phyloP scores from a whole-genome alignment of 2,797 vertebrate genomes.

The Esox lucius region DNA sequence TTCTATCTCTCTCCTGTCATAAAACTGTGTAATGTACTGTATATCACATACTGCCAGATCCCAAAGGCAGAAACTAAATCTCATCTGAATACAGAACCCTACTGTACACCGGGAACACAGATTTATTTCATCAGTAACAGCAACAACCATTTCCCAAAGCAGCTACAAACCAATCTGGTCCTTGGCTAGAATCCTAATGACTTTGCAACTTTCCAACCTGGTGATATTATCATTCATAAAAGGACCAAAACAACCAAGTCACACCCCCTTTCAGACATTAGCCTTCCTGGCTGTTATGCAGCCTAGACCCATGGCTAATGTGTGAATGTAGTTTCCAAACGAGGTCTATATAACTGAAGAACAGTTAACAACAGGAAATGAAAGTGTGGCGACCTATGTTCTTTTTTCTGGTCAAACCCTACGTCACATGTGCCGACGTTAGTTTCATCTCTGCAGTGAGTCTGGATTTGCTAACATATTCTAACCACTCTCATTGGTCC shows the following conservation, averaged over 20 bases:
- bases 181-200: background rate
- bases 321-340: constrained; percentile 73
- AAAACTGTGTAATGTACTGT: background rate
- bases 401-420: no score
- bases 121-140: background rate
- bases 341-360: constrained; percentile 57
- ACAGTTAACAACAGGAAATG: constrained; percentile 63
- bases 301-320: constrained; percentile 69
- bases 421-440: no score
- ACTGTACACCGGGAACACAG: background rate
- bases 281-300: constrained; percentile 47
- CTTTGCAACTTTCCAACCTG: background rate
- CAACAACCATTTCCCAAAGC: background rate
- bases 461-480: no score
- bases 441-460: no score
- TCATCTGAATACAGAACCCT: constrained; percentile 18
- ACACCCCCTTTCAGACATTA: constrained; percentile 12
- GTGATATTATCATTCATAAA: background rate
- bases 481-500: no score
- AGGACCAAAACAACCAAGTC: background rate
- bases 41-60: constrained; percentile 12
- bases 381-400: no score
- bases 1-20: background rate
- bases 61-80: constrained; percentile 6
- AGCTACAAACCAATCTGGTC: background rate